These are phyloP conservation scores for Acholoe squamosa DNA, from an alignment of 2,888 invertebrate genomes.

Conservation along the genomic window DNA sequence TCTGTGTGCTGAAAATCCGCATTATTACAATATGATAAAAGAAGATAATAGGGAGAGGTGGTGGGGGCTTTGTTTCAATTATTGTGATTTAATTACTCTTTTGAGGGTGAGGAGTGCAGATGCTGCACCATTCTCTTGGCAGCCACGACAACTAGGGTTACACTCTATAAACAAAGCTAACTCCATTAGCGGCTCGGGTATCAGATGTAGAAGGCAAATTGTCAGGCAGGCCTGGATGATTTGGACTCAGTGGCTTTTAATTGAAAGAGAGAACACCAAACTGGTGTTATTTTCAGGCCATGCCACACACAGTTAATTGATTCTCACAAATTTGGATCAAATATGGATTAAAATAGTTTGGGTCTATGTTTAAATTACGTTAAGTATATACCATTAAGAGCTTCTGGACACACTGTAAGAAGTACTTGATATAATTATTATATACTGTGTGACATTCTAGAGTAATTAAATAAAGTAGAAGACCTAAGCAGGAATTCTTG, in stretches of 20 bases:
- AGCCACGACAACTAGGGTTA: neutral
- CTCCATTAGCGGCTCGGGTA: neutral
- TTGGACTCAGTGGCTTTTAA: neutral
- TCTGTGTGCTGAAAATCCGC: no score
- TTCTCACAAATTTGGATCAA: no score
- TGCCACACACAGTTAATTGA: no score
- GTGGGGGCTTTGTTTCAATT: neutral
- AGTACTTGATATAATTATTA: no score
- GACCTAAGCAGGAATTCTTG: no score
- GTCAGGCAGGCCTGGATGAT: neutral
- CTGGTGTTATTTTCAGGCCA: neutral
- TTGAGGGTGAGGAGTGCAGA: neutral
- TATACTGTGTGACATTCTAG: no score
- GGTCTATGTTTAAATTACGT: no score
- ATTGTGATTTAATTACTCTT: constrained; percentile 4
- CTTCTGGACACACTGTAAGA: no score
- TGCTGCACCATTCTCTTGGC: neutral
- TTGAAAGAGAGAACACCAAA: neutral
- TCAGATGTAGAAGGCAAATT: neutral
- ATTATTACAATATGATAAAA: neutral
- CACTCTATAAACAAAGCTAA: neutral
- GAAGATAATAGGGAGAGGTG: neutral
- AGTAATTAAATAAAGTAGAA: no score
- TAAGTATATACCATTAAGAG: no score
- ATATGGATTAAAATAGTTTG: no score